phyloP scores from a whole-genome alignment of 1,140 invertebrate species.

The Zeugodacus cucurbitae region DNA sequence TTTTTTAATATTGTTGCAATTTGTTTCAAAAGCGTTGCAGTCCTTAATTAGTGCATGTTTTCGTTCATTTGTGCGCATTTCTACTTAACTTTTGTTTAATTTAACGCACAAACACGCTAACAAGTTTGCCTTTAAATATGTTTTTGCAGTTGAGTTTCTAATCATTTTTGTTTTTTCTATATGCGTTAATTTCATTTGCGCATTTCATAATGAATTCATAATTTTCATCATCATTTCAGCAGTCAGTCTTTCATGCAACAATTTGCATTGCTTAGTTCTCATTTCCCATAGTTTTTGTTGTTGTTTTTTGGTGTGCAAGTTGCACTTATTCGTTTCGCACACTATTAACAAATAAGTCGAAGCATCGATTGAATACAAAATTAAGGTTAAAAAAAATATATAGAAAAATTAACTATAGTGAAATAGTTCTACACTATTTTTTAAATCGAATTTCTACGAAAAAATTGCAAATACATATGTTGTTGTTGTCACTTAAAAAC shows the following conservation, averaged over 20 bases:
- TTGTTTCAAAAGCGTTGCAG: constrained; percentile 36
- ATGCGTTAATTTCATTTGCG: not conserved
- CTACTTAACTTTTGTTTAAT: not conserved
- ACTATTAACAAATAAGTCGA: too few species aligned
- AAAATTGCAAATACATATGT: too few species aligned
- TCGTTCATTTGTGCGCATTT: constrained; percentile 15
- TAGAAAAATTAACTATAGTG: too few species aligned
- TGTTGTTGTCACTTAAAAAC: too few species aligned
- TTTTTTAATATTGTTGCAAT: constrained; percentile 19
- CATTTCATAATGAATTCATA: not conserved
- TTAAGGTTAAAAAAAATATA: too few species aligned
- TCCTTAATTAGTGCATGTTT: constrained; percentile 40
- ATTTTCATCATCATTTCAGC: not conserved
- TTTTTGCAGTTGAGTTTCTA: constrained; percentile 15
- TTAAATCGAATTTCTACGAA: too few species aligned
- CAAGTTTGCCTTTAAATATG: not conserved
- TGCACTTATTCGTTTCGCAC: not conserved
- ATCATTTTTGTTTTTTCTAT: not conserved
- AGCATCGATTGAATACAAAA: too few species aligned
- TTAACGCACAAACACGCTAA: not conserved
- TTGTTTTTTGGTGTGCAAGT: not conserved
- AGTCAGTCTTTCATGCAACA: not conserved
- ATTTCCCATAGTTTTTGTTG: not conserved
- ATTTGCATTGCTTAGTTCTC: not conserved
- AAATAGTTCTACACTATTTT: too few species aligned